phyloP scores from a whole-genome alignment of 2,888 invertebrate species.

The Noctuana brunneofusca region DNA sequence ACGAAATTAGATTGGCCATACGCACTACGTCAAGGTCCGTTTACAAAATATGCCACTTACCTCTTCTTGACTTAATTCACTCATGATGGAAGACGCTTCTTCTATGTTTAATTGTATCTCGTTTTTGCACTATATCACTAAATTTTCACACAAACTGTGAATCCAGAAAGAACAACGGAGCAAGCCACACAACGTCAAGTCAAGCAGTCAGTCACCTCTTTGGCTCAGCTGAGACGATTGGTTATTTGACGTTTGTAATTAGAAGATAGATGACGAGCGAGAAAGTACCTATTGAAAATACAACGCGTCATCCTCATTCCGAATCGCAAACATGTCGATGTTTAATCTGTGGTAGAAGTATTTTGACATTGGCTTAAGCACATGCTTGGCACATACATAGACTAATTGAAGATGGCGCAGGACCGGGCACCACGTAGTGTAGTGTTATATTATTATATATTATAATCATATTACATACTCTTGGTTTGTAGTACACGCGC shows the following conservation, averaged over 20 bases:
- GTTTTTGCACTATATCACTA: conserved; percentile 54
- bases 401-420: no score
- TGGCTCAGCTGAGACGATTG: conserved; percentile 68
- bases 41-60: conserved; percentile 83
- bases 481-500: no score
- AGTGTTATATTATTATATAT: no score
- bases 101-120: conserved; percentile 50
- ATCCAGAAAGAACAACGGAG: conserved; percentile 61
- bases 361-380: no score
- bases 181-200: conserved; percentile 77
- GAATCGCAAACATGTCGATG: conserved; percentile 36
- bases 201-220: conserved; percentile 77
- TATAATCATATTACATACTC: no score
- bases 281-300: conserved; percentile 81
- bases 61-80: conserved; percentile 95
- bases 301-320: conserved; percentile 74
- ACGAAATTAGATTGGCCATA: conserved; percentile 80
- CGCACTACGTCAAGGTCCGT: conserved; percentile 72
- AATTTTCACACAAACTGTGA: conserved; percentile 59
- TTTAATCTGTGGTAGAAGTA: conserved; percentile 29
- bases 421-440: no score
- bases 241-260: conserved; percentile 73
- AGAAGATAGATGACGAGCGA: conserved; percentile 72
- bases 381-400: no score
- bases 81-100: conserved; percentile 81